Conservation (phyloP, 1,140 invertebrate genomes). For the Dolichoris vasculosae region DNA sequence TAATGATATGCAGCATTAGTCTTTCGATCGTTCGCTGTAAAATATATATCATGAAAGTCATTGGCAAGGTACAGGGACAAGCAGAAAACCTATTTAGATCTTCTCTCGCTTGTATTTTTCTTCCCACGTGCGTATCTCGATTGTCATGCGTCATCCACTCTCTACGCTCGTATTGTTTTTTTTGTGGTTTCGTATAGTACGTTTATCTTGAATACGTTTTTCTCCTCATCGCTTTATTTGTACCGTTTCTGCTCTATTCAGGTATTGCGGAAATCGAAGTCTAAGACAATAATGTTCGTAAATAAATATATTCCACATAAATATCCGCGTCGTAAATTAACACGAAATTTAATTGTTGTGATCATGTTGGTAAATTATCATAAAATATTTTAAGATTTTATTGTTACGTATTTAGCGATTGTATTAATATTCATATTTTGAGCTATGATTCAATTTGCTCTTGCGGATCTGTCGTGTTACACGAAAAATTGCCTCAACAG, state of each 20-base stretch:
- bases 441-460: background rate
- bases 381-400: background rate
- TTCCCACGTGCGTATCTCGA: constrained; percentile 45
- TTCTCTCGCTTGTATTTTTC: constrained; percentile 8
- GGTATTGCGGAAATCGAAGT: background rate
- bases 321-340: background rate
- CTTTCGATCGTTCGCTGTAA: background rate
- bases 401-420: background rate
- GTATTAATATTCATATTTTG: background rate
- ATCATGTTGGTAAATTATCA: background rate
- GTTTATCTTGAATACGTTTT: constrained; percentile 10
- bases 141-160: constrained; percentile 48
- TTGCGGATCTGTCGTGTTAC: background rate
- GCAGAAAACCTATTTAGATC: background rate
- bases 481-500: background rate
- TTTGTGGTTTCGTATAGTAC: constrained; percentile 22
- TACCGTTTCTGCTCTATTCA: background rate
- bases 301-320: background rate
- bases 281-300: no score
- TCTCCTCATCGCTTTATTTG: background rate
- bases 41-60: background rate
- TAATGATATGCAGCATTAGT: background rate
- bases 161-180: constrained; percentile 40
- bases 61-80: background rate
- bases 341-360: background rate